These are phyloP conservation scores for Elanus axillaris DNA, from an alignment of 2,113 vertebrate species.

Conservation along the genomic window DNA sequence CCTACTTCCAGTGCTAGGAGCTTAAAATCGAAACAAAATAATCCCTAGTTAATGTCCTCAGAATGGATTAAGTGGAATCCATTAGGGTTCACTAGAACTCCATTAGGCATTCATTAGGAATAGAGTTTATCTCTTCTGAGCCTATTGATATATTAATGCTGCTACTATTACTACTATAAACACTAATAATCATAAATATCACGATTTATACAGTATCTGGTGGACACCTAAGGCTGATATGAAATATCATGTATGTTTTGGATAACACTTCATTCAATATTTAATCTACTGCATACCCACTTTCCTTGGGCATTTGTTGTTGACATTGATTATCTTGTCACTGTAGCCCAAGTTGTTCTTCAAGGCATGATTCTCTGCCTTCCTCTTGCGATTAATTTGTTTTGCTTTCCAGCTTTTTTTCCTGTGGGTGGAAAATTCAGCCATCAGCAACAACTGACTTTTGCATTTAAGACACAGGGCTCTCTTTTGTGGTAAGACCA, in stretches of 20 bases:
- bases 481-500: neutral
- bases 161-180: neutral
- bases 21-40: neutral
- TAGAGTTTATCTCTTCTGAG: neutral
- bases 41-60: neutral
- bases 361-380: neutral
- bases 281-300: neutral
- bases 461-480: fast-evolving
- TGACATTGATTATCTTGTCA: neutral
- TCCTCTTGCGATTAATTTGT: neutral
- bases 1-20: neutral
- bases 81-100: neutral
- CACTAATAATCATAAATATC: neutral
- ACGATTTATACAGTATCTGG: neutral
- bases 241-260: neutral
- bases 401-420: neutral
- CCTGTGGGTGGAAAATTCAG: neutral
- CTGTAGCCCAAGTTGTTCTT: neutral
- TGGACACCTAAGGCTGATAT: neutral
- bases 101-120: neutral
- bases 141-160: neutral
- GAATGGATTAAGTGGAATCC: neutral
- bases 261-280: neutral
- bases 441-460: neutral
- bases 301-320: neutral